Evolutionary conservation across 1,140 invertebrate species (phyloP), one percentile per base, ranked within the genome.

Genomic region (Heterodera schachtii): DNA sequence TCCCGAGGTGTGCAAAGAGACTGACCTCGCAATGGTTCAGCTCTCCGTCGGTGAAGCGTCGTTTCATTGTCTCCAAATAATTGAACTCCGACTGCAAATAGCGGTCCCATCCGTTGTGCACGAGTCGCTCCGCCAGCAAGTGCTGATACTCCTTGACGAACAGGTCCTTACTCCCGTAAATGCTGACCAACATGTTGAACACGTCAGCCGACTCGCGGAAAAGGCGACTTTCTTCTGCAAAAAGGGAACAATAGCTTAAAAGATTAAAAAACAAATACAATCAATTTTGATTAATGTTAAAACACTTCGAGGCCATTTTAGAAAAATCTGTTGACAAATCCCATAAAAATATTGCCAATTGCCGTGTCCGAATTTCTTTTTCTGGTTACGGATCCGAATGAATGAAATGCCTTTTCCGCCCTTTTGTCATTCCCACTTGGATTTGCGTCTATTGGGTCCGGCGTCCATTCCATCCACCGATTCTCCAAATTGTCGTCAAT

Each of bases 101-200:
- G 79, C 83, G 71, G 87, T 94, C 84, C 94, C 94, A 85, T 94
- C 93, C 90, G 95, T 85, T 95, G 0, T 94, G 93, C 0, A 98
- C 90, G 46, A 99, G 91, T 83, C 97, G 92, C 88, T 99, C 96
- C 9, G 96, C 96, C 76, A 99, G 91, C 2, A 99, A 91, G 31
- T 95, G 96, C 73, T 96, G 92, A 90, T 99, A 99, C 91, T 99
- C 98, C 89, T 98, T 97, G 0, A 99, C 96, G 92, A 99, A 99
- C 19, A 99, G 90, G 90, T 98, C 96, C 90, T 98, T 97, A 86
- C 96, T 98, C 2, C 97, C 98, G 90, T 99, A 99, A 77, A 99
- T 96, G 90, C 96, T 97, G 0, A 99, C 96, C 13, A 99, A 92
- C 94, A 98, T 98, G 67, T 96, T 96, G 86, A 99, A 98, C 75